phyloP scores from a whole-genome alignment of 2,797 vertebrate genomes.

The Oceanodroma leucorhoa region DNA sequence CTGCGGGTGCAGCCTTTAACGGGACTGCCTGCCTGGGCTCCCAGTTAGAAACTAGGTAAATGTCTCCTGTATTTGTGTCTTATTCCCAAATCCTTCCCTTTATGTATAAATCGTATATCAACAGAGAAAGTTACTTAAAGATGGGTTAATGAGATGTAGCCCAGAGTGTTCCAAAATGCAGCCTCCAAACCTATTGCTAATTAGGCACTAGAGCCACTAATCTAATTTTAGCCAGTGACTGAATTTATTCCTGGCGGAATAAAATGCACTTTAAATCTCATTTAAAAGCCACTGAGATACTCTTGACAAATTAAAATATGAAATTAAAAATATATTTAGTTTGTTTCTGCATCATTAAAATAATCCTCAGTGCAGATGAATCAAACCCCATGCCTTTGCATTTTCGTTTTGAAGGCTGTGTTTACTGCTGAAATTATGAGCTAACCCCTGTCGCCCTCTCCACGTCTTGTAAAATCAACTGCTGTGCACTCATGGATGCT shows the following conservation, averaged over 20 bases:
- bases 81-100: not conserved
- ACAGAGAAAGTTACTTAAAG: not conserved
- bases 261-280: not conserved
- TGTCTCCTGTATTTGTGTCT: rapidly evolving
- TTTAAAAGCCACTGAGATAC: not conserved
- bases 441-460: not conserved
- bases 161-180: not conserved
- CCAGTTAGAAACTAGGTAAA: not conserved
- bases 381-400: rapidly evolving
- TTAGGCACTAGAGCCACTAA: conserved; percentile 25
- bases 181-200: not conserved
- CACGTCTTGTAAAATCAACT: rapidly evolving
- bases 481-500: not conserved
- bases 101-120: rapidly evolving
- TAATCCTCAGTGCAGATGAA: not conserved
- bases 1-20: not conserved
- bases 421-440: not conserved
- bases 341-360: conserved; percentile 19
- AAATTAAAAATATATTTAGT: conserved; percentile 40
- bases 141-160: not conserved
- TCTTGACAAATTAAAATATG: conserved; percentile 44
- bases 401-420: not conserved
- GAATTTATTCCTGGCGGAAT: conserved; percentile 2
- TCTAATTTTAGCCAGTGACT: conserved; percentile 27
- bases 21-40: not conserved